Evolutionary conservation across 1,140 invertebrate species (phyloP).

Genomic region (Phocides pigmalion): DNA sequence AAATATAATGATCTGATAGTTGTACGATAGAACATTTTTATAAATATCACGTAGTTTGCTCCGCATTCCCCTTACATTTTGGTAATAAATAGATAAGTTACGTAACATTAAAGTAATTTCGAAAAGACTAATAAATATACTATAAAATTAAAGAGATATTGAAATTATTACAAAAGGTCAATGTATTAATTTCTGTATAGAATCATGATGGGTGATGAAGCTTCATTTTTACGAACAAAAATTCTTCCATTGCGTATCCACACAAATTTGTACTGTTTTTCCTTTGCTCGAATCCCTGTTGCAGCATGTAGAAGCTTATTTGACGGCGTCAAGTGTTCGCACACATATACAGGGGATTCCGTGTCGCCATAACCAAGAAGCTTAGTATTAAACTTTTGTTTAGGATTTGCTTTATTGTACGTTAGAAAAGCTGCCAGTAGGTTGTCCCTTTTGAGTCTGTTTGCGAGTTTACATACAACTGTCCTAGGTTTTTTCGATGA

Average conservation of each 20-base stretch:
- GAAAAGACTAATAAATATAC: background rate
- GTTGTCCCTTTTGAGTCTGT: constrained; percentile 30
- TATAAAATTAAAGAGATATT: background rate
- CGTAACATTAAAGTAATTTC: background rate
- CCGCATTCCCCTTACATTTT: constrained; percentile 35
- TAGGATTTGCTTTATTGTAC: constrained; percentile 29
- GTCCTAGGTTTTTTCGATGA: constrained; percentile 21
- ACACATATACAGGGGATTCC: constrained; percentile 22
- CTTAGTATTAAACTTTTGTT: constrained; percentile 29
- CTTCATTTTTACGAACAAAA: constrained; percentile 36
- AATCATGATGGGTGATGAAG: constrained; percentile 11
- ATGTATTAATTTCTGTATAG: background rate
- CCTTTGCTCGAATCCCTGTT: constrained; percentile 28
- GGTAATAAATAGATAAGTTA: constrained; percentile 31
- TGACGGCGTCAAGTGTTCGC: constrained; percentile 28
- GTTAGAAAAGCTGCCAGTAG: constrained; percentile 21
- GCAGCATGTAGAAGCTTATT: constrained; percentile 38
- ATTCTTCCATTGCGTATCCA: constrained; percentile 42
- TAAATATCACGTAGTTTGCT: constrained; percentile 33
- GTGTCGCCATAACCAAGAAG: constrained; percentile 22
- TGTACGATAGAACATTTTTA: constrained; percentile 16
- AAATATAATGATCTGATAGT: constrained; percentile 32
- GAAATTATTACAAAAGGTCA: background rate
- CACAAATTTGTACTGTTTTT: constrained; percentile 36
- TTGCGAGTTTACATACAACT: constrained; percentile 31